These are phyloP conservation scores for Amia ocellicauda DNA, from an alignment of 2,113 vertebrate genomes.

Conservation along the genomic window DNA sequence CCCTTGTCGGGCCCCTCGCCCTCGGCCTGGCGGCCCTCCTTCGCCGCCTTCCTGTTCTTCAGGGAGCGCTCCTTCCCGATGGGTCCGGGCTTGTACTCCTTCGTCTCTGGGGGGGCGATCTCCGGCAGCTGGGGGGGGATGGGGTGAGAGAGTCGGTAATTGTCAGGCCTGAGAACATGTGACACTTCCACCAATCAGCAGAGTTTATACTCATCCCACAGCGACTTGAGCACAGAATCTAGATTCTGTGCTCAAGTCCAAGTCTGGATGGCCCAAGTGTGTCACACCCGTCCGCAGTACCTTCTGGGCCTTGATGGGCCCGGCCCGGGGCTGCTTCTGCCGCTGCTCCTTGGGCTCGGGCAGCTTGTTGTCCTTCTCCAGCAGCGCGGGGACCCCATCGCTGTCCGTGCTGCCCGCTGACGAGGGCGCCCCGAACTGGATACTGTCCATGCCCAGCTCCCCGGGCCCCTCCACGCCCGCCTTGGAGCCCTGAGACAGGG, in stretches of 20 bases:
- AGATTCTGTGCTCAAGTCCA: too few relatives aligned
- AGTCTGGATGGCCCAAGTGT: too few relatives aligned
- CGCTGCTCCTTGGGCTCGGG: slow-evolving; percentile 96
- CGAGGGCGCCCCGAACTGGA: slow-evolving; percentile 93
- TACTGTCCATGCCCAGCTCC: slow-evolving; percentile 87
- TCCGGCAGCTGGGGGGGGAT: slow-evolving; percentile 77
- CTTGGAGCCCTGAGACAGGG: slow-evolving; percentile 71
- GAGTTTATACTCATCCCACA: too few relatives aligned
- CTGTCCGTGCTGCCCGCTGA: slow-evolving; percentile 89
- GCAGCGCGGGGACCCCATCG: slow-evolving; percentile 77
- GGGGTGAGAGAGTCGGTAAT: too few relatives aligned
- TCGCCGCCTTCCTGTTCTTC: slow-evolving; percentile 94
- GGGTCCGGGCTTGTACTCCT: slow-evolving; percentile 95
- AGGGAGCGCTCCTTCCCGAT: slow-evolving; percentile 96
- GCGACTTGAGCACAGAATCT: too few relatives aligned
- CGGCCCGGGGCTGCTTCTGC: slow-evolving; percentile 90
- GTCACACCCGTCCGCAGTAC: slow-evolving; percentile 47
- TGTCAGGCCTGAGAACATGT: background rate
- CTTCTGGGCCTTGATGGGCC: slow-evolving; percentile 95
- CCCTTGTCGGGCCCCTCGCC: slow-evolving; percentile 80
- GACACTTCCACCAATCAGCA: too few relatives aligned
- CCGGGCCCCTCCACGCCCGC: slow-evolving; percentile 71
- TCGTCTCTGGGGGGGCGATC: slow-evolving; percentile 84
- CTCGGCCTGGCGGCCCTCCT: slow-evolving; percentile 84
- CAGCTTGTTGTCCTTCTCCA: slow-evolving; percentile 79